Percentiles rank a stretch among this genome's conserved stretches.
phyloP scores from a whole-genome alignment of 2,888 invertebrate genomes.

The Automeris io region DNA sequence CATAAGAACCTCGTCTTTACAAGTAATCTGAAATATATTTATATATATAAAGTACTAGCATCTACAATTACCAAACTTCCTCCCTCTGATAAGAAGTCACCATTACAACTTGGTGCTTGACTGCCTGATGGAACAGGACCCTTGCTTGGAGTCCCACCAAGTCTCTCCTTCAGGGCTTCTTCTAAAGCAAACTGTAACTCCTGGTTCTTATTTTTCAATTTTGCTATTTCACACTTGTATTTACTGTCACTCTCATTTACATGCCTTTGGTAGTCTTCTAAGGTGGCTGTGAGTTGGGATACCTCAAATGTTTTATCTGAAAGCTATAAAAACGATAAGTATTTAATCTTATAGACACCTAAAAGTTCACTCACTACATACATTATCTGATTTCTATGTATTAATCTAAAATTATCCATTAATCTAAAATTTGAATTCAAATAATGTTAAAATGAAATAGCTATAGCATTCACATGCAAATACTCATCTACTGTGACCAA shows the following conservation, averaged over 20 bases:
- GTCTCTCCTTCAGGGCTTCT: slow-evolving; percentile 60
- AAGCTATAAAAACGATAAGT: too few relatives aligned
- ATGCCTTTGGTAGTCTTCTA: slow-evolving; percentile 82
- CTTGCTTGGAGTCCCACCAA: slow-evolving; percentile 48
- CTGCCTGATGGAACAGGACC: slow-evolving; percentile 51
- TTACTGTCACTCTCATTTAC: slow-evolving; percentile 79
- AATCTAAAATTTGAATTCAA: too few relatives aligned
- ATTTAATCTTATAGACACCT: too few relatives aligned
- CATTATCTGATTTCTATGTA: too few relatives aligned
- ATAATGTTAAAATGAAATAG: too few relatives aligned
- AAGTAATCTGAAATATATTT: not conserved
- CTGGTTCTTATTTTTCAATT: slow-evolving; percentile 75
- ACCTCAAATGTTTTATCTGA: slow-evolving; percentile 87
- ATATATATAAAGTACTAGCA: slow-evolving; percentile 6
- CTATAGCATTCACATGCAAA: too few relatives aligned
- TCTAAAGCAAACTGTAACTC: slow-evolving; percentile 64
- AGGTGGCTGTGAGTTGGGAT: slow-evolving; percentile 79
- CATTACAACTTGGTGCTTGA: slow-evolving; percentile 68
- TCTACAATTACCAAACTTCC: slow-evolving; percentile 73
- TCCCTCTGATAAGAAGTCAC: slow-evolving; percentile 73
- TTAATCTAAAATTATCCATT: too few relatives aligned
- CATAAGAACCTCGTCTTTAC: not conserved
- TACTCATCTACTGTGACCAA: too few relatives aligned
- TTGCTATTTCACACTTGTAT: slow-evolving; percentile 77
- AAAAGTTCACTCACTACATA: too few relatives aligned